These are phyloP conservation scores for Tringa solitaria DNA, from an alignment of 2,113 vertebrate species.

Conservation along the genomic window DNA sequence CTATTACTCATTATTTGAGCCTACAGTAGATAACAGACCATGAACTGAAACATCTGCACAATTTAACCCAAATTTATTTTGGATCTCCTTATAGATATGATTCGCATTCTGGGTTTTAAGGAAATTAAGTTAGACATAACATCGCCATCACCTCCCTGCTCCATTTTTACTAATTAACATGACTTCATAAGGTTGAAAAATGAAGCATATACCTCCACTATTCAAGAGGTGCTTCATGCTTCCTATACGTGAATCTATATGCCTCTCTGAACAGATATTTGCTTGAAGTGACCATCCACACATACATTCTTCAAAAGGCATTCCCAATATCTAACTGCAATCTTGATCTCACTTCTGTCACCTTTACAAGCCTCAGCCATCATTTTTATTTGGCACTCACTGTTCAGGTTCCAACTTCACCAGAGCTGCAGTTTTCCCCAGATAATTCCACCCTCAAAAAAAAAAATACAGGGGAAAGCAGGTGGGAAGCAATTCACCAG, in stretches of 20 bases:
- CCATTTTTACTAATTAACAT: neutral
- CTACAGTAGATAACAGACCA: neutral
- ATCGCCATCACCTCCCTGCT: neutral
- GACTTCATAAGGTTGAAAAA: neutral
- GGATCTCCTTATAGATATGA: neutral
- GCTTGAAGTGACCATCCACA: neutral
- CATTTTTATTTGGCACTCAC: neutral
- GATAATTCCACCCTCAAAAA: neutral
- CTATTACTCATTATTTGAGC: neutral
- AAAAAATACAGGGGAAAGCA: neutral
- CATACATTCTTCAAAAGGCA: neutral
- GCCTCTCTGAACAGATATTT: neutral
- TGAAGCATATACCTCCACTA: neutral
- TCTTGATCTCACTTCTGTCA: neutral
- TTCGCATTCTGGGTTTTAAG: neutral
- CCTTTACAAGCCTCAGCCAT: neutral
- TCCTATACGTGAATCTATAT: neutral
- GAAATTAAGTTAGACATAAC: neutral
- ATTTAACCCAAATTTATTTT: neutral
- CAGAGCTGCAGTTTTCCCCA: neutral
- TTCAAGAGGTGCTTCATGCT: neutral
- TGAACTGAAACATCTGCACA: neutral
- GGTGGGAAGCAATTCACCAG: neutral
- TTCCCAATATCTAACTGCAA: fast-evolving
- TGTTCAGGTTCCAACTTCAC: neutral